Percentiles rank a stretch among this genome's conserved stretches.
Evolutionary conservation across 2,797 vertebrate species (phyloP).

Genomic region (Cyclura pinguis): DNA sequence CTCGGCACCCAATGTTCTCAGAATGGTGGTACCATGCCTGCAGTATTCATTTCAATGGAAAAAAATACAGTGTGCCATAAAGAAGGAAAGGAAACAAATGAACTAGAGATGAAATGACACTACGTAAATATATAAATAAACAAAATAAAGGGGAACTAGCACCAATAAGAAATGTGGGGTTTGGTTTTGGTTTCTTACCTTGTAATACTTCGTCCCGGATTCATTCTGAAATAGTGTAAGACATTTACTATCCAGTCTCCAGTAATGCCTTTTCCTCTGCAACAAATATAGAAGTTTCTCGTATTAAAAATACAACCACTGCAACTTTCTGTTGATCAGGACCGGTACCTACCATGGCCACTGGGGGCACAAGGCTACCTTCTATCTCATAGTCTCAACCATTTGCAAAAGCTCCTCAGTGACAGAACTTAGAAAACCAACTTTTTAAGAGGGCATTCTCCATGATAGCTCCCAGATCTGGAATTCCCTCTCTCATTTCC

Average conservation of each 20-base stretch:
- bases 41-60: neutral
- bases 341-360: neutral
- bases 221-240: slow-evolving; percentile 97
- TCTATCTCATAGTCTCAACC: neutral
- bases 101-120: slow-evolving; percentile 40
- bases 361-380: neutral
- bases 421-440: neutral
- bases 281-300: slow-evolving; percentile 64
- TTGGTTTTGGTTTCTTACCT: slow-evolving; percentile 81
- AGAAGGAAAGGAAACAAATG: slow-evolving; percentile 1
- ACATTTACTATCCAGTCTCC: slow-evolving; percentile 97
- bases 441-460: too few relatives aligned
- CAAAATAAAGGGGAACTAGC: slow-evolving; percentile 52
- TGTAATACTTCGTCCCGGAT: slow-evolving; percentile 97
- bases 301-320: slow-evolving; percentile 36
- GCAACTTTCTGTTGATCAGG: neutral
- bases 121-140: slow-evolving; percentile 34
- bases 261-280: slow-evolving; percentile 96
- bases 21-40: neutral
- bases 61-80: neutral
- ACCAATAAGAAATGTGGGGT: slow-evolving; percentile 27
- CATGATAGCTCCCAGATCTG: too few relatives aligned
- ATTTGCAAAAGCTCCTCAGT: neutral
- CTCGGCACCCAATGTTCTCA: too few relatives aligned
- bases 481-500: too few relatives aligned